Evolutionary conservation across 2,888 invertebrate species (phyloP), one percentile per base, ranked within the genome.

Genomic region (Lasioglossum malachurum): DNA sequence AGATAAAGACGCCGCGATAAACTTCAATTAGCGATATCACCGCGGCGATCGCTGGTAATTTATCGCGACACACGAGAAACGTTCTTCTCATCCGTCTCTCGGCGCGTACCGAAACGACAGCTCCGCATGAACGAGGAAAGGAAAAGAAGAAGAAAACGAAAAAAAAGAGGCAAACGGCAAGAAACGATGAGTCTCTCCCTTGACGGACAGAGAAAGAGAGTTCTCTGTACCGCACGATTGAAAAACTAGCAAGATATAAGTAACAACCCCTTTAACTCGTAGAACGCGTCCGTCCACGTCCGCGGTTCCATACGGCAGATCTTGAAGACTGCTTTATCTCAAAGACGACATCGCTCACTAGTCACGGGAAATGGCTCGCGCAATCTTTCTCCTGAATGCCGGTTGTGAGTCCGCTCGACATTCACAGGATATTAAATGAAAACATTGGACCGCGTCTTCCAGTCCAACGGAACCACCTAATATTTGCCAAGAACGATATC

Each of bases 391-490:
- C 91, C 71, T 93, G 93, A 93, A 94, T 93, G 90, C 90, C 90
- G 91, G 91, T 93, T 92, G 89, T 86, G 84, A 92, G 92, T 91
- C 89, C 80, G 85, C 87, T 72, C 87, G 80, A 83, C 93, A 94
- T 94, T 94, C 94, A 94, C 83, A 87, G 86, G 93, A 94, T 94
- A 95, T 95, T 94, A 94, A 95, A 94, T 95, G 95, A 95, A 94
- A 95, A 95, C 95, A 94, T 95, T 93, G 94, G 88, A 87, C 87
- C 87, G 93, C 87, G 93, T 84, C 84, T 87, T 83, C 78, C 82
- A 79, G 89, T 87, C 60, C 81, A 75, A 80, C 81, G 89, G 88
- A 91, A 93, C 88, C 91, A 89, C 89, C 93, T 93, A 95, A 95
- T 95, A 94, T 95, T 95, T 95, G 92, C 94, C 85, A 89, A 92